Evolutionary conservation across 2,888 invertebrate species (phyloP).

Genomic region (Hypomecis punctinalis): DNA sequence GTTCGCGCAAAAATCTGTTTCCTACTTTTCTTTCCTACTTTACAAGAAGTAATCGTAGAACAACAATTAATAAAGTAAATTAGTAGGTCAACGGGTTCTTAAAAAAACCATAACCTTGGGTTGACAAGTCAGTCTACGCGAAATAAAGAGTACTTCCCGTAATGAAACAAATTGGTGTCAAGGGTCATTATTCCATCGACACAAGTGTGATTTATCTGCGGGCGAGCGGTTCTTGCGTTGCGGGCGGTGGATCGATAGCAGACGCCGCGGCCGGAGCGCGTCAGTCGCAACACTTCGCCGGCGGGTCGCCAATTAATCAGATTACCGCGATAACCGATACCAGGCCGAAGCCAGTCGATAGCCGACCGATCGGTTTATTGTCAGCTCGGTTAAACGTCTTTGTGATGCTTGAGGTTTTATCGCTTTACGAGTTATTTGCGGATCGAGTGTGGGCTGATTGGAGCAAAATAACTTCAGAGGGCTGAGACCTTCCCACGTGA

Average conservation of each 20-base stretch:
- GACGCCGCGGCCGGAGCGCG: slow-evolving; percentile 51
- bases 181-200: slow-evolving; percentile 28
- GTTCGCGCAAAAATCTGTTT: background rate
- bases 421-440: background rate
- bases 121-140: background rate
- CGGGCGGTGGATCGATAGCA: slow-evolving; percentile 54
- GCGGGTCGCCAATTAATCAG: slow-evolving; percentile 76
- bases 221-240: slow-evolving; percentile 56
- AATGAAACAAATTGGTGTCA: slow-evolving; percentile 28
- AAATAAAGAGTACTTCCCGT: background rate
- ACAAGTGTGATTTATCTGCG: slow-evolving; percentile 44
- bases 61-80: too few relatives aligned
- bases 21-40: too few relatives aligned
- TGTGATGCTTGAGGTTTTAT: slow-evolving; percentile 5
- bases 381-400: slow-evolving; percentile 22
- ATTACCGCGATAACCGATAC: slow-evolving; percentile 73
- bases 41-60: too few relatives aligned
- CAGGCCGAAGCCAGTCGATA: slow-evolving; percentile 56
- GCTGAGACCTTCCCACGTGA: slow-evolving; percentile 2
- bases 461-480: background rate
- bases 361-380: slow-evolving; percentile 48
- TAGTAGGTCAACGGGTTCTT: too few relatives aligned
- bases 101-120: background rate
- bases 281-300: slow-evolving; percentile 48
- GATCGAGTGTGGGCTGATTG: background rate